Base-by-base conservation (phyloP, 2,888 invertebrate species). In the Iphiclides podalirius region DNA sequence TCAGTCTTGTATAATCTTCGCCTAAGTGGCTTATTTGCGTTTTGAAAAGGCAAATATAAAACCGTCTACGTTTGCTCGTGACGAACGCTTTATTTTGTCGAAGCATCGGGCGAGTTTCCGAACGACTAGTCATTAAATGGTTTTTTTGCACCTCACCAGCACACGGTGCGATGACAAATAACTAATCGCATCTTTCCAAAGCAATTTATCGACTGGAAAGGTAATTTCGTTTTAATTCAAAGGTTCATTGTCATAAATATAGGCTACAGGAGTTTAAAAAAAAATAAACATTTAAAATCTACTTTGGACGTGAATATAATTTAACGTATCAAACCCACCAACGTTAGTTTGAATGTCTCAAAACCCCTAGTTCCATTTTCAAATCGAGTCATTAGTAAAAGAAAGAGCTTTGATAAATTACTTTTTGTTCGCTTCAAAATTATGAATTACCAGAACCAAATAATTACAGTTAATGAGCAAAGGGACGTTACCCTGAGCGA, bases 401-500 rank as follows among this genome's bases (percentile, higher is more conserved):
- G 38, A 23, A 48, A 12, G 31, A 39, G 48, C 36, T 48, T 37
- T 43, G 42, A 37, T 48, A 38, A 38, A 48, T 48, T 11, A 43
- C 37, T 48, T 42, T 41, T 48, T 47, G 26, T 28, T 16, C 15
- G 20, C 20, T 3, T 20, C 20, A 4, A 44, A 44, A 49, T 49
- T 16, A 43, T 17, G 61, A 70, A 65, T 71, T 62, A 62, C 55
- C 52, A 61, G 58, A 66, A 43, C 38, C 39, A 58, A 61, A 65
- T 77, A 75, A 76, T 74, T 73, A 75, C 66, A 59, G 62, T 70
- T 79, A 76, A 76, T 81, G 71, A 67, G 63, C 60, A 58, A 48
- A 67, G 73, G 74, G 72, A 71, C 76, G 75, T 70, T 75, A 72
- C 64, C 63, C 63, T 40, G 31, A 23, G 44, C 57, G 78, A 77